These are phyloP conservation scores for Castor canadensis DNA, from an alignment of 2,113 vertebrate genomes.

Conservation along the genomic window DNA sequence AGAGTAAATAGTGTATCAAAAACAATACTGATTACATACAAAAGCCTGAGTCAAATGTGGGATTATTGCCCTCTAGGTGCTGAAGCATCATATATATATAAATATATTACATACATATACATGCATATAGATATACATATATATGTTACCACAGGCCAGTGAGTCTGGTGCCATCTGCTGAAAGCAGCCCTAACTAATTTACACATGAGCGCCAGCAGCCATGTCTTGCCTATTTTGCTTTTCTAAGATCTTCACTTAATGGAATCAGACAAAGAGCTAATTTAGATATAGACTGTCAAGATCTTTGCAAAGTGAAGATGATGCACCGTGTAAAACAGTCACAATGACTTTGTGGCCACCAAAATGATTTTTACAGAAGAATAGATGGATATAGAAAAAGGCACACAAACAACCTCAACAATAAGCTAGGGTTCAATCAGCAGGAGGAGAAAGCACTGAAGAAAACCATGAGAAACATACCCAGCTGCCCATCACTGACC, in stretches of 20 bases:
- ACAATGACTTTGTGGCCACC: slow-evolving; percentile 68
- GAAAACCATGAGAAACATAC: background rate
- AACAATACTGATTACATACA: background rate
- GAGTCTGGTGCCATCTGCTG: background rate
- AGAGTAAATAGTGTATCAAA: background rate
- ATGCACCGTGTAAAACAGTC: slow-evolving; percentile 74
- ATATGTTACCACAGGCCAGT: background rate
- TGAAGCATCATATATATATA: background rate
- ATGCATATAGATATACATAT: background rate
- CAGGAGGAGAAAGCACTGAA: background rate
- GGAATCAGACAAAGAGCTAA: slow-evolving; percentile 8
- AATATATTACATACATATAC: background rate
- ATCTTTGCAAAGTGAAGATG: slow-evolving; percentile 59
- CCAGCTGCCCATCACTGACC: background rate
- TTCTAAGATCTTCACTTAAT: background rate
- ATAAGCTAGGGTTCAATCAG: slow-evolving; percentile 72
- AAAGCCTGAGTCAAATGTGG: background rate
- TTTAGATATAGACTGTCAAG: slow-evolving; percentile 62
- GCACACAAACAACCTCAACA: slow-evolving; percentile 51
- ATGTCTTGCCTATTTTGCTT: background rate
- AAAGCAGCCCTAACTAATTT: background rate
- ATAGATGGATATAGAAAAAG: slow-evolving; percentile 75
- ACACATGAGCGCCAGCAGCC: no score
- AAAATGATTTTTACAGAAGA: slow-evolving; percentile 81
- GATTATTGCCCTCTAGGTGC: background rate